Evolutionary conservation across 2,113 vertebrate genomes (phyloP).

Genomic region (Mastomys natalensis): DNA sequence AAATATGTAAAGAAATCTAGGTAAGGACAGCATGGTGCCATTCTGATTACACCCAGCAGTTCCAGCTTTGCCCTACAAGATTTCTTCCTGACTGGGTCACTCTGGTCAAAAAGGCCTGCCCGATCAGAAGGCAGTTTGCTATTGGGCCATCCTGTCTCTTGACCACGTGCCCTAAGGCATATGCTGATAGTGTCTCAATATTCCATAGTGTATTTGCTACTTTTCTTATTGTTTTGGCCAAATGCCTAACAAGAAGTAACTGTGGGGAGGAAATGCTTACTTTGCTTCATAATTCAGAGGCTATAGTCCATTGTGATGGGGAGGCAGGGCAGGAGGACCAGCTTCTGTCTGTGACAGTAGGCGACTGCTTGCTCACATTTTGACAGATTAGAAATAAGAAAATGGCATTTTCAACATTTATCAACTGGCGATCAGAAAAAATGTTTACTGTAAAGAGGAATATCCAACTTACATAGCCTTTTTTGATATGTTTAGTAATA

Average conservation of each 20-base stretch:
- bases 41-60: background rate
- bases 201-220: background rate
- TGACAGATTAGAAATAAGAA: background rate
- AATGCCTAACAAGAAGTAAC: background rate
- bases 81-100: background rate
- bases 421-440: constrained; percentile 67
- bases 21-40: background rate
- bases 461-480: constrained; percentile 73
- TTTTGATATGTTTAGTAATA: constrained; percentile 75
- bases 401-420: constrained; percentile 77
- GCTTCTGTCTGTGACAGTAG: background rate
- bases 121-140: background rate
- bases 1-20: background rate
- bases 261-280: background rate
- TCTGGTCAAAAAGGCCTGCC: background rate
- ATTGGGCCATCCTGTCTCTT: background rate
- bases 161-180: background rate
- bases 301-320: background rate
- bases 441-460: constrained; percentile 69
- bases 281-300: background rate
- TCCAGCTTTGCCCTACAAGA: background rate
- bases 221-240: background rate
- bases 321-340: background rate
- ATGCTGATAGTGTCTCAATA: background rate
- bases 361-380: background rate